A percentile compares a stretch with the other conserved stretches of the same genome.
Evolutionary conservation across 2,113 vertebrate species (phyloP).

Genomic region (Hippopotamus amphibius): DNA sequence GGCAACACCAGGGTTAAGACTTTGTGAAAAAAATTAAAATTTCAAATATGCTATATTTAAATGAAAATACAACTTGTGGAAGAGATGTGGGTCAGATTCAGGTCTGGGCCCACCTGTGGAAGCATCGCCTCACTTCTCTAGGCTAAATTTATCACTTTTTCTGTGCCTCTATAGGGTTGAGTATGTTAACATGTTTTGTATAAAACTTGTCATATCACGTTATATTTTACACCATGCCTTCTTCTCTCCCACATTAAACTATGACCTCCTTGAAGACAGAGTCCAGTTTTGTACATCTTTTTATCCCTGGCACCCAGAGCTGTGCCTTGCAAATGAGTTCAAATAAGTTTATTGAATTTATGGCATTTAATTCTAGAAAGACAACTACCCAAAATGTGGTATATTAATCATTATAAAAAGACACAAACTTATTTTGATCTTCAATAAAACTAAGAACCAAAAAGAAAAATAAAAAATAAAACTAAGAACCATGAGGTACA

Average conservation of each 20-base stretch:
- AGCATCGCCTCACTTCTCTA: not conserved
- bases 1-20: not conserved
- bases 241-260: not conserved
- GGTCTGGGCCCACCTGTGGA: not conserved
- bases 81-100: not conserved
- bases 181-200: not conserved
- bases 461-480: not conserved
- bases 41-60: conserved; percentile 13
- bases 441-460: conserved; percentile 33
- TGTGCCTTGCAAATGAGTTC: not conserved
- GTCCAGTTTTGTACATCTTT: not conserved
- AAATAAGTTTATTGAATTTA: not conserved
- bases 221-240: not conserved
- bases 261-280: not conserved
- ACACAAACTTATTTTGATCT: conserved; percentile 23
- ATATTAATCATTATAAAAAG: conserved; percentile 26
- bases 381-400: not conserved
- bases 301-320: not conserved
- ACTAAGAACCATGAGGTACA: conserved; percentile 13
- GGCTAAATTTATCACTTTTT: not conserved
- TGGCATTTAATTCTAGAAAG: conserved; percentile 12
- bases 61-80: not conserved
- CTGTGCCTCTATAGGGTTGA: not conserved
- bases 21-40: not conserved
- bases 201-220: not conserved